phyloP scores from a whole-genome alignment of 2,888 invertebrate genomes.

The Xestobium rufovillosum region DNA sequence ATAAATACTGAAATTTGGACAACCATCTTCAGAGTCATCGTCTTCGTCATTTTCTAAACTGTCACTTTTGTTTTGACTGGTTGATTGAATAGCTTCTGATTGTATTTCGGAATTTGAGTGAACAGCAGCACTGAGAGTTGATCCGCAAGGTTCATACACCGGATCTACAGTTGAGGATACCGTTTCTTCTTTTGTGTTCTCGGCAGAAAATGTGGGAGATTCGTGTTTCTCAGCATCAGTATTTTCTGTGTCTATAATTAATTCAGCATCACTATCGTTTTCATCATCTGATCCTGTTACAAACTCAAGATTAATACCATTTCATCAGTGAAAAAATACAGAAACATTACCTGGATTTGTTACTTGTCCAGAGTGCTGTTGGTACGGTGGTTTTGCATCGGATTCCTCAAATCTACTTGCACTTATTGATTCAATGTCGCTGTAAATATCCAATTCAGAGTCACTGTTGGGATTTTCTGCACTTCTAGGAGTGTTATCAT shows the following conservation, averaged over 20 bases:
- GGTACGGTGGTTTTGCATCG: conserved; percentile 26
- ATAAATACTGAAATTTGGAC: conserved; percentile 80
- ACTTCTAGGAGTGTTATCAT: conserved; percentile 23
- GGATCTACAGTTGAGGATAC: conserved; percentile 22
- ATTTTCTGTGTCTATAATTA: conserved; percentile 49
- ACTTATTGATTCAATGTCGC: conserved; percentile 50
- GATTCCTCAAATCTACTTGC: conserved; percentile 36
- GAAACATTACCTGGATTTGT: not conserved
- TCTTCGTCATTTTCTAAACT: conserved; percentile 43
- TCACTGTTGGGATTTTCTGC: conserved; percentile 34
- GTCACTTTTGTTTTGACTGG: conserved; percentile 28
- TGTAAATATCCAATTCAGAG: conserved; percentile 54
- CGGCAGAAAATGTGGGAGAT: no score
- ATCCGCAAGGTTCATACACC: conserved; percentile 6
- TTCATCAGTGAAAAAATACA: not conserved
- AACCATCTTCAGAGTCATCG: conserved; percentile 58
- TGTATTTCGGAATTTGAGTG: conserved; percentile 28
- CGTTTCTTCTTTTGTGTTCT: conserved; percentile 27
- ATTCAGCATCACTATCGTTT: conserved; percentile 47
- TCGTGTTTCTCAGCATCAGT: conserved; percentile 22
- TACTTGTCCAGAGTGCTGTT: no score
- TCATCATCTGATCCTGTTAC: conserved; percentile 40
- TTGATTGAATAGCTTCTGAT: conserved; percentile 32
- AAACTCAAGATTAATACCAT: not conserved
- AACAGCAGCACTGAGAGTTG: conserved; percentile 6